Base-by-base conservation (phyloP, 2,113 vertebrate species). In the Notothenia rossii region DNA sequence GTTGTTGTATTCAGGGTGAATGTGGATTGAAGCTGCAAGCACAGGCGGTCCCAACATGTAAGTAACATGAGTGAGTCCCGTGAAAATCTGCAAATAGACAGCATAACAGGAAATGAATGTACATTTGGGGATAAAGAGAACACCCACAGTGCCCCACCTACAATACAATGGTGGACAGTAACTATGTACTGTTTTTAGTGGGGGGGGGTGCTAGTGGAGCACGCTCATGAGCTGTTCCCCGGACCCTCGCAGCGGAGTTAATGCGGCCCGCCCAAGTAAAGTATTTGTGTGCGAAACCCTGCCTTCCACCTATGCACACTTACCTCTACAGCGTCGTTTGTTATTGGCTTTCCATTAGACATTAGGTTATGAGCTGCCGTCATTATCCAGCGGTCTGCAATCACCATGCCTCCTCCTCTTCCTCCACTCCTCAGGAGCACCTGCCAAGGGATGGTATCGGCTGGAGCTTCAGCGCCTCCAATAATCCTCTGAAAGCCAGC, bases 371-470 rank as follows among this genome's bases (percentile, higher is more conserved):
- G 91, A 67, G 93, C 94, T 46, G 94, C 93, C 4, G 94, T 95
- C 89, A 95, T 48, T 40, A 95, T 8, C 94, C 94, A 95, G 3
- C 43, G 82, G 11, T 94, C 93, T 18, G 58, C 84, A 13, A 95
- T 90, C 67, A 95, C 77, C 18, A 91, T 82, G 1, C 88, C 94
- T 33, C 92, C 94, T 75, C 5, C 92, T 54, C 80, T 64, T 0
- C 0, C 0, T 3, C 55, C 20, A 0, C 0, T 0, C 2, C 0
- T 60, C 0, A 94, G 11, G 0, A 93, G 12, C 25, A 91, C 93
- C 77, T 95, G 94, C 95, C 94, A 95, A 2, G 95, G 95, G 69
- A 95, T 84, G 6, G 85, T 49, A 5, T 90, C 18, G 0, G 22
- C 0, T 45, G 56, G 62, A 40, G 94, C 94, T 0, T 5, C 0